These are phyloP conservation scores for Gymnocheta viridis DNA, from an alignment of 2,888 invertebrate genomes.

Conservation along the genomic window DNA sequence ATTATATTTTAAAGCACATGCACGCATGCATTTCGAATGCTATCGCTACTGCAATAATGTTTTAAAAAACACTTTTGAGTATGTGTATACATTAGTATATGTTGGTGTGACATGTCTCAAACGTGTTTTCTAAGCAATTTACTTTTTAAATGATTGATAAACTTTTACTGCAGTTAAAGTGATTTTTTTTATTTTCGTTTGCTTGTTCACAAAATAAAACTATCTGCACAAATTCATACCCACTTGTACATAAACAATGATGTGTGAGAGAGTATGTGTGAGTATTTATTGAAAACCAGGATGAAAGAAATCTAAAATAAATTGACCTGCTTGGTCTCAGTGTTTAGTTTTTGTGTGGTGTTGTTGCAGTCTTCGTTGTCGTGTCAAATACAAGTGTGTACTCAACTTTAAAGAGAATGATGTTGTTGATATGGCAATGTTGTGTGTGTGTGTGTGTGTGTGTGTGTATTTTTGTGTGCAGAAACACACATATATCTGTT, in stretches of 20 bases:
- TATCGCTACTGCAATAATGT: constrained; percentile 2
- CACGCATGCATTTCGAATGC: neutral
- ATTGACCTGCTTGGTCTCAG: constrained; percentile 68
- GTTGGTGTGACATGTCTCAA: constrained; percentile 71
- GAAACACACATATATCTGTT: constrained; percentile 27
- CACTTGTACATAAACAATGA: constrained; percentile 20
- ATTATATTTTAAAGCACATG: neutral
- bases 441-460: constrained; percentile 19
- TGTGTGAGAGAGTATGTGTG: constrained; percentile 9
- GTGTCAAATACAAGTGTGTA: constrained; percentile 69
- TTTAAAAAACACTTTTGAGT: neutral
- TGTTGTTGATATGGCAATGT: constrained; percentile 59
- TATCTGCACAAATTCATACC: constrained; percentile 43
- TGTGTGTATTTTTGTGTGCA: constrained; percentile 20
- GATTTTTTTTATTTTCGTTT: constrained; percentile 20
- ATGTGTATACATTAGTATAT: constrained; percentile 46
- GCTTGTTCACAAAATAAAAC: constrained; percentile 6
- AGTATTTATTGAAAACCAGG: constrained; percentile 51
- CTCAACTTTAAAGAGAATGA: constrained; percentile 58
- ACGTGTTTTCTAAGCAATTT: constrained; percentile 79
- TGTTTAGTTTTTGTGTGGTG: constrained; percentile 26
- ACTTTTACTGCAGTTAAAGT: constrained; percentile 73
- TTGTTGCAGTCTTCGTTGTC: constrained; percentile 45
- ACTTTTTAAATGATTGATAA: constrained; percentile 81
- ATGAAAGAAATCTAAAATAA: constrained; percentile 66